Evolutionary conservation across 2,888 invertebrate genomes (phyloP).

Genomic region (Oscheius sp.): DNA sequence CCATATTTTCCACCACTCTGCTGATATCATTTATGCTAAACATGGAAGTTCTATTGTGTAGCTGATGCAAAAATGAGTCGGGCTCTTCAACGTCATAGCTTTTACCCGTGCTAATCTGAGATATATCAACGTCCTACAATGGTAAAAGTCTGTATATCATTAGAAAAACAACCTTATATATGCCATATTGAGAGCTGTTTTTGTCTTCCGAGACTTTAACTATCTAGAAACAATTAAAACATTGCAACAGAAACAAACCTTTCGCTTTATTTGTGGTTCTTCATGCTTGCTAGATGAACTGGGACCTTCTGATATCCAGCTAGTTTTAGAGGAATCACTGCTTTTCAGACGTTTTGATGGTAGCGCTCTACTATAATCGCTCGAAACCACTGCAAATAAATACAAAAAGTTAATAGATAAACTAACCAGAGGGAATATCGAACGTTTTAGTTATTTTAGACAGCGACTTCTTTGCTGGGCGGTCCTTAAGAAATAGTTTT

Average conservation of each 20-base stretch:
- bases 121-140: constrained; percentile 11
- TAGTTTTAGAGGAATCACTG: neutral
- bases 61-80: neutral
- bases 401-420: too few species aligned
- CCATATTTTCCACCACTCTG: constrained; percentile 6
- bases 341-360: too few species aligned
- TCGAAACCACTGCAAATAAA: too few species aligned
- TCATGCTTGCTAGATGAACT: neutral
- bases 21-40: constrained; percentile 13
- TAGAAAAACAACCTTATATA: too few species aligned
- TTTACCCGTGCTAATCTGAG: constrained; percentile 1
- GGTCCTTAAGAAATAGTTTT: neutral
- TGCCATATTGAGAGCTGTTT: too few species aligned
- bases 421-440: too few species aligned
- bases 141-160: too few species aligned
- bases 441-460: neutral
- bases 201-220: too few species aligned
- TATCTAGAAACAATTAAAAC: neutral
- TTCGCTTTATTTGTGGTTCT: neutral
- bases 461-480: neutral
- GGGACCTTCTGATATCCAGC: neutral
- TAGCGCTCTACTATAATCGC: too few species aligned
- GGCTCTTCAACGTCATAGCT: constrained; percentile 4
- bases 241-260: neutral
- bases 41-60: neutral